Conservation (phyloP, 2,113 vertebrate species). For the Emydocephalus ijimae region DNA sequence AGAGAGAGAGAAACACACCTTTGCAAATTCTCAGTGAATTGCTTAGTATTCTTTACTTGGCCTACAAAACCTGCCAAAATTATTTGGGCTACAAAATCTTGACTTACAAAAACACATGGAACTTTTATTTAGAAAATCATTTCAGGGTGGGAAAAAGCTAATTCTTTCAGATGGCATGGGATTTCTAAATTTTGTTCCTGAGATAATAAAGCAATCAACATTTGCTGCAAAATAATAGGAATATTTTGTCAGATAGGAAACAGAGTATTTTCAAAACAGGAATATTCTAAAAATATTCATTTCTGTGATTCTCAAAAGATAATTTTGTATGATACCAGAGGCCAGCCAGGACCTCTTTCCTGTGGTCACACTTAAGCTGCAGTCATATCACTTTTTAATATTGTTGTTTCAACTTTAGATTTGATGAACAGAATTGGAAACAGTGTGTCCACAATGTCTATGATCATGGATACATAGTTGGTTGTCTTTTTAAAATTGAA, state of each 20-base stretch:
- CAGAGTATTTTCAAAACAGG: background rate
- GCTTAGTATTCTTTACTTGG: background rate
- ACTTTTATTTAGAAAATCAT: background rate
- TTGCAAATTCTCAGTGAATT: background rate
- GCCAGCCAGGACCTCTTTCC: background rate
- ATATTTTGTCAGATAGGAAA: background rate
- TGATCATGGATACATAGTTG: conserved; percentile 40
- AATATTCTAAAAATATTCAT: background rate
- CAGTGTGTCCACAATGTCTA: conserved; percentile 51
- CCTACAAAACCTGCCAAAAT: too few species aligned
- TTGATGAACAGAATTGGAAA: conserved; percentile 40
- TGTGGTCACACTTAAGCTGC: background rate
- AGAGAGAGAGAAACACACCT: background rate
- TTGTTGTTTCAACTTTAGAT: conserved; percentile 32
- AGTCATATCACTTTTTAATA: background rate
- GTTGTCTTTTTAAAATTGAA: conserved; percentile 59
- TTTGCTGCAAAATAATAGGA: background rate
- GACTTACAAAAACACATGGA: background rate
- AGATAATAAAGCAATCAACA: background rate
- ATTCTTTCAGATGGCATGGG: background rate
- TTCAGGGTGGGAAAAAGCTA: background rate
- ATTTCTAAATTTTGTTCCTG: background rate
- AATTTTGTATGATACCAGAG: background rate
- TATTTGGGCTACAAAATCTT: background rate
- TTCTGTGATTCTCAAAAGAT: background rate